Evolutionary conservation across 2,797 vertebrate genomes (phyloP), one percentile per base, ranked within the genome.

Genomic region (Ptychadena robeensis): DNA sequence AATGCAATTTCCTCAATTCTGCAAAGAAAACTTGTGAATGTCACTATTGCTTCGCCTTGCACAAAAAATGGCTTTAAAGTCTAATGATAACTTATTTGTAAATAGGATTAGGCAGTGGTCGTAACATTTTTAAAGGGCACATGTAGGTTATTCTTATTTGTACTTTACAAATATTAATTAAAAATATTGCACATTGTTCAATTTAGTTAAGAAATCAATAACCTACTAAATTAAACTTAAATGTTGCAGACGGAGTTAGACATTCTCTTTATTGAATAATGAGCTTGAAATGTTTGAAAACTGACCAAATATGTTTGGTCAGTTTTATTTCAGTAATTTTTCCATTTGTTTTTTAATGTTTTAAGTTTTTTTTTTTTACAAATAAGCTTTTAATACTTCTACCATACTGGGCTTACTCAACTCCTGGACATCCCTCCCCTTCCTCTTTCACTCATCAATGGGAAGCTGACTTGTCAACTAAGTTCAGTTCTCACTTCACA

Each of bases 1-100:
- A 87, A 89, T 87, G 76, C 32, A 48, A 63, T 88, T 88, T 77
- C 83, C 81, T 86, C 40, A 75, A 27, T 69, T 86, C 85, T 73
- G 66, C 38, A 77, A 40, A 35, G 32, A 73, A 72, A 79, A 48
- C 14, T 28, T 74, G 37, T 80, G 48, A 44, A 69, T 75, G 61
- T 75, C 27, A 32, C 32, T 28, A 44, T 76, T 76, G 77, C 40
- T 63, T 71, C 64, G 48, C 81, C 67, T 53, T 76, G 70, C 65
- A 73, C 9, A 64, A 38, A n/a, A 67, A 27, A 31, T 53, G 11
- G 8, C 14, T 34, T 78, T 66, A 27, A 68, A 57, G 32, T 12
- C 8, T 53, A 66, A 48, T 65, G 30, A 34, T 48, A 48, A 22
- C 12, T 8, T 53, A 53, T 69, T 69, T 79, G 25, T 68, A 79